Conservation (phyloP, 2,113 vertebrate genomes). For the Scartelaos histophorus region DNA sequence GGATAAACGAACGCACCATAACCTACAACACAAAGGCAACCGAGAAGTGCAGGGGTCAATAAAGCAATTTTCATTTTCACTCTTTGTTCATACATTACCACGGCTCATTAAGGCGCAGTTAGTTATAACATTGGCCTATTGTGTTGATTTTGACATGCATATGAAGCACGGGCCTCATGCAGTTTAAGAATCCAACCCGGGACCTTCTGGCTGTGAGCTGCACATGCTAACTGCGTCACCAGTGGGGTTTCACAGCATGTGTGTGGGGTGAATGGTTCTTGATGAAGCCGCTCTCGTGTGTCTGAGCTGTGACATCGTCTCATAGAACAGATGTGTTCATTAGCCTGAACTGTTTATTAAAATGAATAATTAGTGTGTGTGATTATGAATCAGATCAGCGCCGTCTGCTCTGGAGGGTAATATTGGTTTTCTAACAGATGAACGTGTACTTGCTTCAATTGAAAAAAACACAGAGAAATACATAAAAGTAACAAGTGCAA, state of each 20-base stretch:
- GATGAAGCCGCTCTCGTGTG: not conserved
- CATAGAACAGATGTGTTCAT: slow-evolving; percentile 2
- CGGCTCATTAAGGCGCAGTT: too few species aligned
- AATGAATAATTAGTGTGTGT: not conserved
- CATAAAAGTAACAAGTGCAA: not conserved
- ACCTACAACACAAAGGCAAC: too few species aligned
- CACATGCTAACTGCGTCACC: not conserved
- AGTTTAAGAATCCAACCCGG: not conserved
- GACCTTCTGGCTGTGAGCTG: not conserved
- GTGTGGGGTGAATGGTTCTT: not conserved
- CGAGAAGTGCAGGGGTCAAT: too few species aligned
- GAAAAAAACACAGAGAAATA: not conserved
- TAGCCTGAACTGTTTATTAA: not conserved
- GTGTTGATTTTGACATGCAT: too few species aligned
- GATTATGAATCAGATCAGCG: not conserved
- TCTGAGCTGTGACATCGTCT: not conserved
- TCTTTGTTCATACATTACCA: too few species aligned
- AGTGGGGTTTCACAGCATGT: not conserved
- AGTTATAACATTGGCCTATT: too few species aligned
- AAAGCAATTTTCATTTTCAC: too few species aligned
- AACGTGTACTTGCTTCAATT: not conserved
- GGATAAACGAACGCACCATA: too few species aligned
- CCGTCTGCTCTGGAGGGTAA: not conserved
- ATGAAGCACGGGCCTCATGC: too few species aligned
- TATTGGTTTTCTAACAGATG: not conserved